Conservation (phyloP, 2,113 vertebrate genomes). For the Catharus minimus region DNA sequence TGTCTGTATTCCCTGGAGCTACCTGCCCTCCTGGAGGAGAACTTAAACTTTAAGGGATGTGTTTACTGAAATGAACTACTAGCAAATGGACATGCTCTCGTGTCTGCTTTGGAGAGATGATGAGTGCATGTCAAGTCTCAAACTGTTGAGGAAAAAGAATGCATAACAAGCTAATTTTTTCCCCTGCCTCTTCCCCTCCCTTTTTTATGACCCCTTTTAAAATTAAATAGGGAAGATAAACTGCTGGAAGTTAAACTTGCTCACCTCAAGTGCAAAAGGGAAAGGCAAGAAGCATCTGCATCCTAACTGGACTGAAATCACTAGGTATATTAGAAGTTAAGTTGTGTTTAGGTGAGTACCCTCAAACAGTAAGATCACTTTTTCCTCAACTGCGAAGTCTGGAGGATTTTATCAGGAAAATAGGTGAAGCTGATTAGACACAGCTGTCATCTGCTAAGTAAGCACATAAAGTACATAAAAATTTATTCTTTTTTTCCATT, state of each 20-base stretch:
- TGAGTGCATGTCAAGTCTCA: background rate
- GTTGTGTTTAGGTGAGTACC: background rate
- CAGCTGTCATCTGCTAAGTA: background rate
- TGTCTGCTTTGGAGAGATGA: background rate
- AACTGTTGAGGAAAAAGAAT: background rate
- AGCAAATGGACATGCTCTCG: background rate
- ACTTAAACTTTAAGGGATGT: background rate
- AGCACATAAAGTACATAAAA: background rate
- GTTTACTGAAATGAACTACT: background rate
- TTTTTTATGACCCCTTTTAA: background rate
- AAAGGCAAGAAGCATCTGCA: fast-evolving
- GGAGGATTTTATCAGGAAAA: background rate
- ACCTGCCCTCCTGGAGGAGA: background rate
- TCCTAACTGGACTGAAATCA: background rate
- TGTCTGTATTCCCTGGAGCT: background rate
- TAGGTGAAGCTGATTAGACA: background rate
- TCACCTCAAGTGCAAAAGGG: background rate
- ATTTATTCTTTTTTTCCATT: background rate
- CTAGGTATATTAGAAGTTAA: background rate
- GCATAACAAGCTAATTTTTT: background rate
- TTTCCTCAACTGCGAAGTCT: background rate
- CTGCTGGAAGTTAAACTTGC: background rate
- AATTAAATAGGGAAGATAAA: background rate
- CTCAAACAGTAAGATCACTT: background rate
- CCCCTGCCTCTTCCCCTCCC: background rate